Evolutionary conservation across 2,113 vertebrate genomes (phyloP), one percentile per base, ranked within the genome.

Genomic region (Meleagris gallopavo): DNA sequence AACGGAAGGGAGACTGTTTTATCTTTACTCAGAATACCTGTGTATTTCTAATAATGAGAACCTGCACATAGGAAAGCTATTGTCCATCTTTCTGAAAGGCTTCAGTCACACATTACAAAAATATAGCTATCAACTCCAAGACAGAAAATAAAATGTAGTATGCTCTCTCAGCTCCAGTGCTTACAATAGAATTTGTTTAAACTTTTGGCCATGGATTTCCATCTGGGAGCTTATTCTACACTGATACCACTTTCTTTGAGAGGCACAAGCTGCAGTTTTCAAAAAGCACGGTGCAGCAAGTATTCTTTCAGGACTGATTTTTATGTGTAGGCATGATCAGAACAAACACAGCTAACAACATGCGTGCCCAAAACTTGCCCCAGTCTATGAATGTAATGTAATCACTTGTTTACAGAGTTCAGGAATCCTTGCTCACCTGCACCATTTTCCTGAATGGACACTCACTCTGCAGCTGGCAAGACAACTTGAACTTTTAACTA

Each of bases 61-160:
- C 20, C 48, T 73, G 30, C 48, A 71, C 3, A 3, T 2, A 40
- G 7, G 24, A 73, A 93, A 83, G 58, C 61, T 36, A 54, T 2
- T 27, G 13, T 27, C 36, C 27, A 25, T 14, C 61, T 40, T 27
- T 22, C 38, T 46, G 65, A 65, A 38, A 77, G 60, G 60, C 43
- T 83, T 89, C 34, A 76, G 80, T 36, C 46, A 45, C 25, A 7
- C 38, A 3, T 41, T 61, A 45, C 21, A 70, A 60, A 86, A 60
- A 18, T 15, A 12, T 38, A 48, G 57, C 17, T n/a, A 36, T 65
- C 73, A 45, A 29, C 41, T 38, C 29, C 0, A 1, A 73, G 65
- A 41, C 2, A 57, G 0, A 69, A 76, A 43, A 69, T 0, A 1
- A 0, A 50, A 60, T 5, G 80, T 76, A n/a, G 15, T 8, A 1